phyloP scores from a whole-genome alignment of 2,888 invertebrate species.

The Synergus gifuensis region DNA sequence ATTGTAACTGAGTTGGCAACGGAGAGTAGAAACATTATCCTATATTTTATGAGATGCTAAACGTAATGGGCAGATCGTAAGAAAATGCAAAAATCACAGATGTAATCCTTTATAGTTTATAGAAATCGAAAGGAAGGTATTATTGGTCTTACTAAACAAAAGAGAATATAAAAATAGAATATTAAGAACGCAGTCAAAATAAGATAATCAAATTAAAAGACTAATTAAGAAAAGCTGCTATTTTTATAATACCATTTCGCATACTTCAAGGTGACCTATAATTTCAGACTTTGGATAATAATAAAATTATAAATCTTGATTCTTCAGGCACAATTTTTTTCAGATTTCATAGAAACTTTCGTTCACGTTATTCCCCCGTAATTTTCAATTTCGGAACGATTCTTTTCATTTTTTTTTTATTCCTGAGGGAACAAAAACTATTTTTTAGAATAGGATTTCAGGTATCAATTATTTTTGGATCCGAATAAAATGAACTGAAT shows the following conservation, averaged over 20 bases:
- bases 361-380: slow-evolving; percentile 10
- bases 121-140: slow-evolving; percentile 18
- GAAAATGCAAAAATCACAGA: slow-evolving; percentile 6
- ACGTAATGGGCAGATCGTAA: slow-evolving; percentile 9
- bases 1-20: slow-evolving; percentile 25
- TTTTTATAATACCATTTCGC: neutral
- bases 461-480: neutral
- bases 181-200: neutral
- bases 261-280: neutral
- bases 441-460: slow-evolving; percentile 2
- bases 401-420: neutral
- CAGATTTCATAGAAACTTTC: slow-evolving; percentile 21
- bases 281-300: neutral
- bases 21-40: slow-evolving; percentile 5
- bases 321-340: slow-evolving; percentile 19
- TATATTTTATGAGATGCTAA: slow-evolving; percentile 23
- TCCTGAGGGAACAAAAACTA: neutral
- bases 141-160: neutral
- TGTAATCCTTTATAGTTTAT: slow-evolving; percentile 15
- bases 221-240: neutral
- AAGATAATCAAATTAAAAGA: neutral
- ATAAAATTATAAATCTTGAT: slow-evolving; percentile 19
- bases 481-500: no score
- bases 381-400: neutral
- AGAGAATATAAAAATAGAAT: neutral